Evolutionary conservation across 2,888 invertebrate genomes (phyloP).

Genomic region (Macrosiphum euphorbiae): DNA sequence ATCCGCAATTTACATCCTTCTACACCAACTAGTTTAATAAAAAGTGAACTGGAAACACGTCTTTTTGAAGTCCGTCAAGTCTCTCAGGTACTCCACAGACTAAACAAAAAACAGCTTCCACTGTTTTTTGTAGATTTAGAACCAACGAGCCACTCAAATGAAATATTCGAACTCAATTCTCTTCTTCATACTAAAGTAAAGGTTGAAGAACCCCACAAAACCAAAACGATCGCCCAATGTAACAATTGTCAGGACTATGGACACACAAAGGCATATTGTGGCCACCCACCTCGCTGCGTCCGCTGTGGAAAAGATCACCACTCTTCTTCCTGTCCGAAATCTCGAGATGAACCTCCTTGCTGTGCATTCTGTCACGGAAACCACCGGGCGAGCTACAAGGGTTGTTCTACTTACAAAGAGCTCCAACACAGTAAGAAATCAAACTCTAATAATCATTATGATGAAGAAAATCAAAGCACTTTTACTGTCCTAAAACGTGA

Average conservation of each 20-base stretch:
- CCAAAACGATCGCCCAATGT: constrained; percentile 26
- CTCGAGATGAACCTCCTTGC: background rate
- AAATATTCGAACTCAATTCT: background rate
- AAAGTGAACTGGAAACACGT: background rate
- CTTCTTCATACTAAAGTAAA: background rate
- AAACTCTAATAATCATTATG: background rate
- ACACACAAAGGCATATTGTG: background rate
- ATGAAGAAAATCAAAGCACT: no score
- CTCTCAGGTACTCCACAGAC: background rate
- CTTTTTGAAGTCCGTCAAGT: background rate
- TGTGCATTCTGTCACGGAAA: background rate
- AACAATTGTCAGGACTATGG: no score
- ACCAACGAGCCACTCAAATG: background rate
- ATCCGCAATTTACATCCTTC: background rate
- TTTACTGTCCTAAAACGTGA: no score
- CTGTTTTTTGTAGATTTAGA: background rate
- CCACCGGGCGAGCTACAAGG: background rate
- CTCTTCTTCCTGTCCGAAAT: background rate
- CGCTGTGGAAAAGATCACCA: background rate
- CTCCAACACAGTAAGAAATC: background rate
- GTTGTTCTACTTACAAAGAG: background rate
- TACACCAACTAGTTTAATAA: background rate
- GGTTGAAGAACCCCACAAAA: background rate
- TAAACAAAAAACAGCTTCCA: constrained; percentile 1
- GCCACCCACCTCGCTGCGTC: background rate